Conservation (phyloP, 2,113 vertebrate genomes). For the Okapia johnstoni region DNA sequence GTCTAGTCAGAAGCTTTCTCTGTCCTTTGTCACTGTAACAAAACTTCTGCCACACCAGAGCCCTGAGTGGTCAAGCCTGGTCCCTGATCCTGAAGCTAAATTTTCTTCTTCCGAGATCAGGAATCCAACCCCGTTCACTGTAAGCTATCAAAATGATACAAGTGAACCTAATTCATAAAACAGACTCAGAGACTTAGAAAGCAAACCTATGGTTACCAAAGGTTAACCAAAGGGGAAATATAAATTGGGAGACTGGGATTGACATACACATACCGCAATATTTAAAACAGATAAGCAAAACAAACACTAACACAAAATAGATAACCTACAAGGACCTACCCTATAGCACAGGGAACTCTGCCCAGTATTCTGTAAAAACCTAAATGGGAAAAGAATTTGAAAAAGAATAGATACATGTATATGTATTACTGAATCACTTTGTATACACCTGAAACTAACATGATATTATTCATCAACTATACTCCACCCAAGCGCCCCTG, state of each 20-base stretch:
- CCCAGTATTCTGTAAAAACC: not conserved
- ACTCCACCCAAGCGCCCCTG: not conserved
- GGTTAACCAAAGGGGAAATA: not conserved
- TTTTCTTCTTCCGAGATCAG: not conserved
- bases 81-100: not conserved
- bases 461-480: not conserved
- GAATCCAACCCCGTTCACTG: not conserved
- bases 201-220: not conserved
- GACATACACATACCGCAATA: not conserved
- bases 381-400: not conserved
- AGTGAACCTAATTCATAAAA: not conserved
- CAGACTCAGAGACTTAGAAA: not conserved
- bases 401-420: not conserved
- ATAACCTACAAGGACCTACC: not conserved
- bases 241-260: not conserved
- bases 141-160: not conserved
- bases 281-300: not conserved
- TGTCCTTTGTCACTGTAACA: not conserved
- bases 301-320: not conserved
- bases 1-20: not conserved
- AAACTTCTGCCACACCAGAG: not conserved
- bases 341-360: not conserved
- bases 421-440: not conserved
- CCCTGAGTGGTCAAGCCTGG: not conserved
- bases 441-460: not conserved